phyloP scores from a whole-genome alignment of 2,888 invertebrate genomes.

The Lamellibrachia columna region DNA sequence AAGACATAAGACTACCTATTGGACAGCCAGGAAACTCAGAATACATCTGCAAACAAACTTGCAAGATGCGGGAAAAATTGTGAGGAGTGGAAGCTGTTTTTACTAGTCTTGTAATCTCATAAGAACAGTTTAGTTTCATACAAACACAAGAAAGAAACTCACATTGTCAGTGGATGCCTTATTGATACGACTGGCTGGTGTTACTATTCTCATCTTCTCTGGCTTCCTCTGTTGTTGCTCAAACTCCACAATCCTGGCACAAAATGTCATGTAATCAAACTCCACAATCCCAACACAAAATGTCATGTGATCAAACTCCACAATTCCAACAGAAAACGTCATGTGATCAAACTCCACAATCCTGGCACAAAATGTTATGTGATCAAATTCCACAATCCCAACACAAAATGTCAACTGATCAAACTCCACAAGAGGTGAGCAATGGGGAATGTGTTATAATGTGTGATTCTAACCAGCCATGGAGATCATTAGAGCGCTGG shows the following conservation, averaged over 20 bases:
- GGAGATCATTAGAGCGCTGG: no score
- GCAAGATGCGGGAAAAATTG: not conserved
- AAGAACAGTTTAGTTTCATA: not conserved
- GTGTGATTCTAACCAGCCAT: no score
- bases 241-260: slow-evolving; percentile 64
- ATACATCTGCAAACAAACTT: not conserved
- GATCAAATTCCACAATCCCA: no score
- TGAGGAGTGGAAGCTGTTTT: not conserved
- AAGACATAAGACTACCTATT: no score
- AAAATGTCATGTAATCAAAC: not conserved
- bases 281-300: not conserved
- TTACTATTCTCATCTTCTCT: slow-evolving; percentile 41
- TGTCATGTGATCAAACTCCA: no score
- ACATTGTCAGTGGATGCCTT: slow-evolving; percentile 26
- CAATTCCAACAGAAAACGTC: no score
- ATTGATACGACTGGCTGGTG: not conserved
- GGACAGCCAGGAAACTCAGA: no score
- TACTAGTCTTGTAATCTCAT: not conserved
- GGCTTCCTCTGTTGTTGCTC: slow-evolving; percentile 66
- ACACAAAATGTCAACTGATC: slow-evolving; percentile 35
- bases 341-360: slow-evolving; percentile 63
- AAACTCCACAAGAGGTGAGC: slow-evolving; percentile 61
- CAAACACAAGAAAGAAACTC: not conserved
- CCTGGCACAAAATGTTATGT: slow-evolving; percentile 37
- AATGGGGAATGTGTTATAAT: no score